phyloP scores from a whole-genome alignment of 2,888 invertebrate species.

The Arrhopalites spinosus region DNA sequence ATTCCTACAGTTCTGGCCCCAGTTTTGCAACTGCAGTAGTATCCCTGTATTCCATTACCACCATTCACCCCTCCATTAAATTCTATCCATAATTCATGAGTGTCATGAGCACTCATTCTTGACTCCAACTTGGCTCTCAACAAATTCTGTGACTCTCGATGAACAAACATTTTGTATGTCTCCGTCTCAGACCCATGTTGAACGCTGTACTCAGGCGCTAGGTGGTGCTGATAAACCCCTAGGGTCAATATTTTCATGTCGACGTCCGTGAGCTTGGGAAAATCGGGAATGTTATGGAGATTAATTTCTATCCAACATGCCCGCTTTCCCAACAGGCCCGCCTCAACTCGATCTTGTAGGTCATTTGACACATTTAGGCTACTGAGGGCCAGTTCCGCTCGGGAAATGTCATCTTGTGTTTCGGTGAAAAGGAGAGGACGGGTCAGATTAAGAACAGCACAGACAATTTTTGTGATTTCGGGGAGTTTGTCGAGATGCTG shows the following conservation, averaged over 20 bases:
- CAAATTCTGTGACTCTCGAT: background rate
- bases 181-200: background rate
- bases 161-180: background rate
- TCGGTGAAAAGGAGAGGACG: background rate
- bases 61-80: background rate
- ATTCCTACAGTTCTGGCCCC: background rate
- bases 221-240: background rate
- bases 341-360: background rate
- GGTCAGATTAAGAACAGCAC: background rate
- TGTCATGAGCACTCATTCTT: background rate
- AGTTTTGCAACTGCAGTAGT: background rate
- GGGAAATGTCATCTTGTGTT: background rate
- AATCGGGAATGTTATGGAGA: background rate
- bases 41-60: background rate
- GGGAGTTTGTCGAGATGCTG: background rate
- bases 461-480: background rate
- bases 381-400: background rate
- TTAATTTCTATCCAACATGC: background rate
- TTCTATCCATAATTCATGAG: background rate
- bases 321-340: background rate
- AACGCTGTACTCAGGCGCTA: background rate
- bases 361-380: background rate
- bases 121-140: background rate
- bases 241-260: background rate
- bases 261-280: background rate